Evolutionary conservation across 2,888 invertebrate species (phyloP).

Genomic region (Sycophila texana): DNA sequence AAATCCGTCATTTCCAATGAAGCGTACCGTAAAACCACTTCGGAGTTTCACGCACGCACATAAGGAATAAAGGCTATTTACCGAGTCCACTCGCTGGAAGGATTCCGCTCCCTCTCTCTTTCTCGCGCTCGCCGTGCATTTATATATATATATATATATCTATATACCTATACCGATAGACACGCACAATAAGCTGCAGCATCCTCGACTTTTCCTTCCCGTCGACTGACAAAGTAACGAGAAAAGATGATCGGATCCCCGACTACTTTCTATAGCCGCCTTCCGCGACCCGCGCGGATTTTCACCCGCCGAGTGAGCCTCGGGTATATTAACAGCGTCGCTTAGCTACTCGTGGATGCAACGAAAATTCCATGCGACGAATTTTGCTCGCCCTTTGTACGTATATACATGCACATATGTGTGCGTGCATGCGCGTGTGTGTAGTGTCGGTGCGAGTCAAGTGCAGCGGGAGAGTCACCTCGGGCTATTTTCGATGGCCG

Average conservation of each 20-base stretch:
- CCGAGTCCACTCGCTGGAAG: no score
- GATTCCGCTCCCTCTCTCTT: background rate
- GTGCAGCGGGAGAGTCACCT: no score
- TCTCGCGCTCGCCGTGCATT: background rate
- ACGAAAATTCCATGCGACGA: background rate
- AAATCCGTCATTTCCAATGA: no score
- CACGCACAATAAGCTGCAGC: background rate
- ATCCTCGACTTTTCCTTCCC: background rate
- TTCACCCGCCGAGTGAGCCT: background rate
- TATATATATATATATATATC: no score
- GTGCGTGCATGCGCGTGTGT: background rate
- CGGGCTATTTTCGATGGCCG: no score
- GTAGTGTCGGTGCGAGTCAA: background rate
- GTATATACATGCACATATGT: background rate
- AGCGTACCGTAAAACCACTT: no score
- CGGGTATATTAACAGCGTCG: no score
- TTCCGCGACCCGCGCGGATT: conserved; percentile 7
- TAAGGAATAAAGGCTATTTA: no score
- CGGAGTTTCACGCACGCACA: no score
- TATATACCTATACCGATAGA: background rate
- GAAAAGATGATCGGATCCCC: conserved; percentile 28
- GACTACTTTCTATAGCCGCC: background rate
- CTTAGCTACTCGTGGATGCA: background rate
- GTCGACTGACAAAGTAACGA: conserved; percentile 20
- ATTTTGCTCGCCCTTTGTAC: background rate